phyloP scores from a whole-genome alignment of 2,797 vertebrate genomes.

The Cyprinodon diabolis region DNA sequence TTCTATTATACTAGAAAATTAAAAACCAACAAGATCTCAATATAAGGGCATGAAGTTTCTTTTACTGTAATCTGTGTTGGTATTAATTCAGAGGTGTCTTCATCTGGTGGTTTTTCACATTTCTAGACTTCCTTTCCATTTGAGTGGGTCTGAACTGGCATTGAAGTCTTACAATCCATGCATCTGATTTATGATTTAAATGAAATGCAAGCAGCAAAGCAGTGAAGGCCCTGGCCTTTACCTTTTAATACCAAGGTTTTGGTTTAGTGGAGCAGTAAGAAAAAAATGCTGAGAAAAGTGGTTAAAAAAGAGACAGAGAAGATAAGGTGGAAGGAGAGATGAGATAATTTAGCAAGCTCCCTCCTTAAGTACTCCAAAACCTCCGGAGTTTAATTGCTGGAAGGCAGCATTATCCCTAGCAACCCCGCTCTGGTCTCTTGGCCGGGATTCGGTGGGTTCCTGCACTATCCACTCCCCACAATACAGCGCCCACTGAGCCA shows the following conservation, averaged over 20 bases:
- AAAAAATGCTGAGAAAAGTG: constrained; percentile 10
- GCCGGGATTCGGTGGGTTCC: constrained; percentile 66
- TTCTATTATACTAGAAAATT: neutral
- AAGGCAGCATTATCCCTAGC: constrained; percentile 70
- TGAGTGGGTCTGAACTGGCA: neutral
- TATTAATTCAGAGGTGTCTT: constrained; percentile 49
- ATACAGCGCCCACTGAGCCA: constrained; percentile 73
- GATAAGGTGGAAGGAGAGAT: constrained; percentile 34
- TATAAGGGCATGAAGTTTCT: neutral
- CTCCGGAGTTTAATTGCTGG: constrained; percentile 75
- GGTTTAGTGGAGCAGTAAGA: constrained; percentile 19
- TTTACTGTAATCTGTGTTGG: neutral
- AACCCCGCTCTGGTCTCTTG: constrained; percentile 66
- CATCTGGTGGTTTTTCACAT: constrained; percentile 38
- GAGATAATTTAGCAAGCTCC: constrained; percentile 71
- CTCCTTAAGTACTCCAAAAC: constrained; percentile 70
- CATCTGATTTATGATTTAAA: constrained; percentile 17
- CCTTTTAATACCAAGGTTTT: constrained; percentile 34
- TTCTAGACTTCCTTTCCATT: constrained; percentile 5
- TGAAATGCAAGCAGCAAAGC: constrained; percentile 23
- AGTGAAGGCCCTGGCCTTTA: constrained; percentile 36
- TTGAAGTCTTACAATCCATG: constrained; percentile 2
- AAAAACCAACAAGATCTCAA: neutral
- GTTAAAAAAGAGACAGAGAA: constrained; percentile 28
- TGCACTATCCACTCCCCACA: constrained; percentile 73